Evolutionary conservation across 2,888 invertebrate species (phyloP).

Genomic region (Cephus pulcher): DNA sequence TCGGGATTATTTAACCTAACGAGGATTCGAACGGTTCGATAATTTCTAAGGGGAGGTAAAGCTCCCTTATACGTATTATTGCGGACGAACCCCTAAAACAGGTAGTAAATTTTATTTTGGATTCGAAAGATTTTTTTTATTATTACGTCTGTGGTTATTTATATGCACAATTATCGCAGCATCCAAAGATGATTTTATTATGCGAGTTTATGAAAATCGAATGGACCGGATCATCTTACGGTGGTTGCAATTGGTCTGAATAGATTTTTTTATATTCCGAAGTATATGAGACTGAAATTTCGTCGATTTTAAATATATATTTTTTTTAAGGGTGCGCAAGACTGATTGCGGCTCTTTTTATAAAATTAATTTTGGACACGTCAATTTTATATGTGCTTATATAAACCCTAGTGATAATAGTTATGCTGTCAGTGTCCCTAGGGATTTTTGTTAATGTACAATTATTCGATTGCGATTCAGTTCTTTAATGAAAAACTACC

Average conservation of each 20-base stretch:
- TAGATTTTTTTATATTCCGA: neutral
- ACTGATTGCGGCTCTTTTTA: neutral
- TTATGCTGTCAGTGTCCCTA: neutral
- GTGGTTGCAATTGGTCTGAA: too few species aligned
- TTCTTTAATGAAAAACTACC: neutral
- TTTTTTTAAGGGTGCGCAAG: too few species aligned
- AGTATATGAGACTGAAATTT: neutral
- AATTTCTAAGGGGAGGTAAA: neutral
- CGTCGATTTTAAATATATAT: too few species aligned
- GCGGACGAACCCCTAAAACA: neutral
- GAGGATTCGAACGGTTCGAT: neutral
- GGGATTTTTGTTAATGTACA: neutral
- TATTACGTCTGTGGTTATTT: neutral
- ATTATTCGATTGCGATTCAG: neutral
- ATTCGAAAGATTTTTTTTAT: neutral
- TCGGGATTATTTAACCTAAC: neutral
- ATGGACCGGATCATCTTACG: too few species aligned
- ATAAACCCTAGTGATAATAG: neutral
- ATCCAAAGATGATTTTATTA: too few species aligned
- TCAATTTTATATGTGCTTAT: neutral
- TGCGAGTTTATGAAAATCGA: neutral
- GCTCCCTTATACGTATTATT: neutral
- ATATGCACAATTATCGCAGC: too few species aligned
- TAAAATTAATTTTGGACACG: neutral
- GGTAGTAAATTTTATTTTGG: neutral